Percentiles rank a stretch among this genome's conserved stretches.
These are phyloP conservation scores for Heteromurus nitidus DNA, from an alignment of 2,888 invertebrate genomes.

Conservation along the genomic window DNA sequence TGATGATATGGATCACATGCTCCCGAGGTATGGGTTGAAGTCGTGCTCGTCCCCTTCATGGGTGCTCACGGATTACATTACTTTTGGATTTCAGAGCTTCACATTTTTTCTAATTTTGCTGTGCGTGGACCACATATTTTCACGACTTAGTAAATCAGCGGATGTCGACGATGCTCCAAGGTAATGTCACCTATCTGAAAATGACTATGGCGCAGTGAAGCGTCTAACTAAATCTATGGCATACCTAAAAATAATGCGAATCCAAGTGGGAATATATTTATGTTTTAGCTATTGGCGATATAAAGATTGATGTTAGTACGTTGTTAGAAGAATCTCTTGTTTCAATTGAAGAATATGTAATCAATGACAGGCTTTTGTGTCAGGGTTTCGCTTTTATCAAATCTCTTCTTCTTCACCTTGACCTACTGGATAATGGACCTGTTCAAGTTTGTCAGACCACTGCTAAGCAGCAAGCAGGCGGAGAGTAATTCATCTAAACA, in stretches of 20 bases:
- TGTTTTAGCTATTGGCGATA: too few species aligned
- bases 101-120: constrained; percentile 38
- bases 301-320: too few species aligned
- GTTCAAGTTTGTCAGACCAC: constrained; percentile 40
- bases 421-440: constrained; percentile 48
- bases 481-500: neutral
- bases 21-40: constrained; percentile 11
- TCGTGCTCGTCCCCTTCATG: constrained; percentile 47
- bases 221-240: too few species aligned
- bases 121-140: constrained; percentile 41
- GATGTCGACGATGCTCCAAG: constrained; percentile 56
- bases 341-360: too few species aligned
- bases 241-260: too few species aligned
- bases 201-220: too few species aligned
- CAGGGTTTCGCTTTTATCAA: constrained; percentile 58
- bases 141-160: constrained; percentile 38
- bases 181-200: neutral
- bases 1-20: too few species aligned
- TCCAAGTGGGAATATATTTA: too few species aligned
- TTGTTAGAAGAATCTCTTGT: too few species aligned
- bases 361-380: constrained; percentile 7
- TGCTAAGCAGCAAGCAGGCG: too few species aligned
- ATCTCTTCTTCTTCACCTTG: constrained; percentile 53
- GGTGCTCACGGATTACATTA: constrained; percentile 38
- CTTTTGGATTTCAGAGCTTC: constrained; percentile 27